Percentiles rank a stretch among this genome's conserved stretches.
Evolutionary conservation across 64 coral and sea anemone genomes (phyloP).

Genomic region (Actinia equina): DNA sequence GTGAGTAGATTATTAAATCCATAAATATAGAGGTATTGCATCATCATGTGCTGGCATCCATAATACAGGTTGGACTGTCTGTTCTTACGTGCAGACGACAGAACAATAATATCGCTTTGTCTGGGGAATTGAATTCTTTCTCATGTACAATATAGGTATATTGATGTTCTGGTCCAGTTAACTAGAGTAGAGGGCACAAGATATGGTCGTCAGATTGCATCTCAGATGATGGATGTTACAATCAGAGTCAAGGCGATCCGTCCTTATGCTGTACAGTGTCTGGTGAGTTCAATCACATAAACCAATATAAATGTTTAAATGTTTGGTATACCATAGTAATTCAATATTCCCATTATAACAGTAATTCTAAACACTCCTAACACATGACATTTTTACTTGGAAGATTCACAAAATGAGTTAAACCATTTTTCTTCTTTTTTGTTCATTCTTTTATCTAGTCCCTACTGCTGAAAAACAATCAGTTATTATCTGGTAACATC

Average conservation of each 20-base stretch:
- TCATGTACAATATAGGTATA: constrained; percentile 47
- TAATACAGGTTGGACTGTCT: no score
- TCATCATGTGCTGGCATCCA: no score
- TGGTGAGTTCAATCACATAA: constrained; percentile 20
- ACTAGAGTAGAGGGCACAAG: constrained; percentile 74
- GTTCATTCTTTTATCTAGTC: constrained; percentile 39
- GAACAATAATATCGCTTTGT: no score
- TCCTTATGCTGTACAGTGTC: constrained; percentile 73
- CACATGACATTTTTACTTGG: neutral
- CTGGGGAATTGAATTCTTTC: no score
- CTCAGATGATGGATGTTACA: constrained; percentile 87
- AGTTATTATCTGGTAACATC: constrained; percentile 68
- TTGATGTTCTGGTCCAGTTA: constrained; percentile 81
- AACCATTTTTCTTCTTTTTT: neutral
- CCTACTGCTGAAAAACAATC: constrained; percentile 60
- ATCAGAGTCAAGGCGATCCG: constrained; percentile 79
- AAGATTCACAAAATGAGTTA: neutral
- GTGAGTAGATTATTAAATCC: constrained; percentile 33
- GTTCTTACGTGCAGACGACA: no score
- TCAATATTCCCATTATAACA: neutral
- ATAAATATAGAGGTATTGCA: neutral
- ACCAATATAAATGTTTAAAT: neutral
- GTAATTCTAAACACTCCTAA: neutral
- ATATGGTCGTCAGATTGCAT: constrained; percentile 62
- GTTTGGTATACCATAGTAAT: neutral